Percentiles rank a stretch among this genome's conserved stretches.
Evolutionary conservation across 2,113 vertebrate genomes (phyloP).

Genomic region (Ptyas mucosa): DNA sequence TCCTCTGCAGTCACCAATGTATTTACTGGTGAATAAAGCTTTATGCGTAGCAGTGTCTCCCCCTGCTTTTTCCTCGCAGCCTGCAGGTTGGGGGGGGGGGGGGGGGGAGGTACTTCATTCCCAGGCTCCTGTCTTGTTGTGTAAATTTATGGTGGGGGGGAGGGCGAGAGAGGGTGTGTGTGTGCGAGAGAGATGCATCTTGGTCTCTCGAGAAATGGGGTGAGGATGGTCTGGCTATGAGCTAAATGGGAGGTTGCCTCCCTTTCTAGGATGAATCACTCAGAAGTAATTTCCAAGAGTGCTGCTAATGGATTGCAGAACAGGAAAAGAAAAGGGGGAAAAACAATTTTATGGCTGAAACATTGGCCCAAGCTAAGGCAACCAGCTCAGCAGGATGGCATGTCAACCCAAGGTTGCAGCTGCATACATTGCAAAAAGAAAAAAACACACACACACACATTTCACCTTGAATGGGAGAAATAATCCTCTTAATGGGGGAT

Average conservation of each 20-base stretch:
- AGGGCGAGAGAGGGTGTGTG: not conserved
- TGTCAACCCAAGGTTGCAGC: not conserved
- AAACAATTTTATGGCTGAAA: not conserved
- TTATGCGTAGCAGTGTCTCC: not conserved
- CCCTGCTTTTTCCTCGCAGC: not conserved
- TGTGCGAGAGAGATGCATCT: not conserved
- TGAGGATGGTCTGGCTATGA: slow-evolving; percentile 10
- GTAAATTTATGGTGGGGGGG: not conserved
- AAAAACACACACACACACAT: not conserved
- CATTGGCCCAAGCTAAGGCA: not conserved
- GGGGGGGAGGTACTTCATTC: not conserved
- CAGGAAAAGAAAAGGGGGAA: too few relatives aligned
- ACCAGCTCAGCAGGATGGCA: not conserved
- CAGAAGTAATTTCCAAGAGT: slow-evolving; percentile 12
- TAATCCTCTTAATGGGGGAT: not conserved
- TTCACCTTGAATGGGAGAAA: not conserved
- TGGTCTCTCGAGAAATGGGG: slow-evolving; percentile 3
- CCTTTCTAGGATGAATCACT: slow-evolving; percentile 18
- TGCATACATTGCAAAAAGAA: not conserved
- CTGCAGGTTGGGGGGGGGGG: not conserved
- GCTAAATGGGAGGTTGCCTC: slow-evolving; percentile 22
- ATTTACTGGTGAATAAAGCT: not conserved
- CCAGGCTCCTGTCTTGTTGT: not conserved
- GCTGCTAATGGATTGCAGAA: slow-evolving; percentile 9
- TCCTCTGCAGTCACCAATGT: not conserved